Conservation (phyloP, 2,888 invertebrate genomes). For the Muschampia plurimacula region DNA sequence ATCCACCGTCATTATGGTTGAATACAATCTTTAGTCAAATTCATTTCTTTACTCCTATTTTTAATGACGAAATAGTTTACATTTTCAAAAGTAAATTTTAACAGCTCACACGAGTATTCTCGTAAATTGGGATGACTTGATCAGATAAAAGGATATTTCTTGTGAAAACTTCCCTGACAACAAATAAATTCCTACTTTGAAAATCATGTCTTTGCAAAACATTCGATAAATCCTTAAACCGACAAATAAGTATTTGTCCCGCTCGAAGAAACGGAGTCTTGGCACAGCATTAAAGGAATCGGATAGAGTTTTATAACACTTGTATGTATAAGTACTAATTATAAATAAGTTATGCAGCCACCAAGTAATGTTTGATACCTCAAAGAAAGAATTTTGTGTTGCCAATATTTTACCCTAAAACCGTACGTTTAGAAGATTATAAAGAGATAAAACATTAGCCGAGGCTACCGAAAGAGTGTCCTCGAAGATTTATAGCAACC, state of each 20-base stretch:
- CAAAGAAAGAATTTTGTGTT: slow-evolving; percentile 25
- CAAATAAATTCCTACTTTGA: slow-evolving; percentile 30
- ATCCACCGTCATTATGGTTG: no score
- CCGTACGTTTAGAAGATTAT: slow-evolving; percentile 31
- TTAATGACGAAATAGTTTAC: neutral
- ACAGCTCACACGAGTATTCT: neutral
- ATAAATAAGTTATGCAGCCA: slow-evolving; percentile 34
- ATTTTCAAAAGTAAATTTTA: neutral
- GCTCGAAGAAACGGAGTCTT: slow-evolving; percentile 18
- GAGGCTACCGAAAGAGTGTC: slow-evolving; percentile 40
- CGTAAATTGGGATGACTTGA: neutral
- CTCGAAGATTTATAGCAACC: slow-evolving; percentile 39
- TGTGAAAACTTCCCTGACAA: slow-evolving; percentile 10
- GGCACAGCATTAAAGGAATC: slow-evolving; percentile 35
- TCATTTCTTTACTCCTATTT: neutral
- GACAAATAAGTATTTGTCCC: slow-evolving; percentile 38
- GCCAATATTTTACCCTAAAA: slow-evolving; percentile 35
- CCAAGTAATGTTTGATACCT: slow-evolving; percentile 11
- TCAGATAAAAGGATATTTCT: slow-evolving; percentile 26
- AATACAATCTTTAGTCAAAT: no score
- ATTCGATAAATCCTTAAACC: slow-evolving; percentile 31
- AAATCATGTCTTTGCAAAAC: slow-evolving; percentile 29
- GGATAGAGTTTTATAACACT: slow-evolving; percentile 25
- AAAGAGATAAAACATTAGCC: slow-evolving; percentile 40
- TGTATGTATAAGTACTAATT: slow-evolving; percentile 21